A percentile compares a stretch with the other conserved stretches of the same genome.
These are phyloP conservation scores for Crioceris asparagi DNA, from an alignment of 2,888 invertebrate species.

Conservation along the genomic window DNA sequence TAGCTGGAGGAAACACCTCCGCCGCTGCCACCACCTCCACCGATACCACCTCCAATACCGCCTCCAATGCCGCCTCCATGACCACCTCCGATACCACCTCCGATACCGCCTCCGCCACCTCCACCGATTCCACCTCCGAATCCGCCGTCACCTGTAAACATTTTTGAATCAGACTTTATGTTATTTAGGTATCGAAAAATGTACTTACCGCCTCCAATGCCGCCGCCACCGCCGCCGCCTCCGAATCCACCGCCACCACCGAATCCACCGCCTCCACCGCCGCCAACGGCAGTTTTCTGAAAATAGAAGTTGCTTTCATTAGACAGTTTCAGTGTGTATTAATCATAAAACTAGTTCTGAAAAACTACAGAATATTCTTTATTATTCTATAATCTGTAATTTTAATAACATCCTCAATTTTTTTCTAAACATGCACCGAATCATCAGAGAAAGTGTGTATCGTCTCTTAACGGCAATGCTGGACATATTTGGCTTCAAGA, in stretches of 20 bases:
- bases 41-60: conserved; percentile 28
- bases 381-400: no score
- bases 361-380: no score
- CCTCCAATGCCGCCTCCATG: conserved; percentile 27
- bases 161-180: not conserved
- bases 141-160: not conserved
- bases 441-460: no score
- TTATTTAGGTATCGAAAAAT: conserved; percentile 1
- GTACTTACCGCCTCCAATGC: conserved; percentile 34
- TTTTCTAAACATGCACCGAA: no score
- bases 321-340: no score
- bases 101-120: conserved; percentile 21
- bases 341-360: no score
- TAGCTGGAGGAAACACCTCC: conserved; percentile 35
- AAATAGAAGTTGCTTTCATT: no score
- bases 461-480: no score
- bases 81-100: conserved; percentile 18
- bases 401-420: no score
- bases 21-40: conserved; percentile 33
- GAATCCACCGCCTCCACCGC: conserved; percentile 22
- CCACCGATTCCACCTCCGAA: conserved; percentile 23
- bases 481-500: no score
- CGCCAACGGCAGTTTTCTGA: conserved; percentile 23
- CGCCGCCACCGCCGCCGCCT: conserved; percentile 30
- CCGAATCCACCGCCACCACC: conserved; percentile 39